A percentile compares a stretch with the other conserved stretches of the same genome.
Evolutionary conservation across 2,888 invertebrate species (phyloP).

Genomic region (Aethes cnicana): DNA sequence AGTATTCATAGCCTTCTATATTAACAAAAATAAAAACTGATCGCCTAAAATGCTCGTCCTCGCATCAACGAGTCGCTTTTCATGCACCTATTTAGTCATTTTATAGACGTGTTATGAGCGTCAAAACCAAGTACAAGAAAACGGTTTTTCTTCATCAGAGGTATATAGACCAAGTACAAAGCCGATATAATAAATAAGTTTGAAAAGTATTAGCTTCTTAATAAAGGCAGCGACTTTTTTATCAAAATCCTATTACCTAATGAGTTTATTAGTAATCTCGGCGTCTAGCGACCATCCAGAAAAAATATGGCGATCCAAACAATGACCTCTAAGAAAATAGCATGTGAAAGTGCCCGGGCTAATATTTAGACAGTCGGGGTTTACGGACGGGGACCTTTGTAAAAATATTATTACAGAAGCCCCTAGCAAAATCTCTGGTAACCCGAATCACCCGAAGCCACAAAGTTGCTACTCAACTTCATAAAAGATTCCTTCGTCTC

Average conservation of each 20-base stretch:
- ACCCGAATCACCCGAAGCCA: slow-evolving; percentile 10
- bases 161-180: no score
- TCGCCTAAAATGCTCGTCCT: no score
- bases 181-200: no score
- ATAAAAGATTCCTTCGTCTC: slow-evolving; percentile 13
- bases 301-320: slow-evolving; percentile 31
- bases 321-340: slow-evolving; percentile 24
- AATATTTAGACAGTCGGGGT: slow-evolving; percentile 32
- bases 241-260: slow-evolving; percentile 2
- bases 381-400: slow-evolving; percentile 27
- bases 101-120: no score
- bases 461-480: slow-evolving; percentile 15
- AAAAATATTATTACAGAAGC: slow-evolving; percentile 28
- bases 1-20: no score
- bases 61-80: no score
- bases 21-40: no score
- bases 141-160: no score
- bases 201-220: not conserved
- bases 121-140: no score
- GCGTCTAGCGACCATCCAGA: slow-evolving; percentile 20
- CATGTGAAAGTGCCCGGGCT: slow-evolving; percentile 27
- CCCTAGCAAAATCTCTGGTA: slow-evolving; percentile 15
- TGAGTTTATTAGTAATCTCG: slow-evolving; percentile 10
- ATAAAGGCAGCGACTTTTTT: not conserved
- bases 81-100: no score